These are phyloP conservation scores for Luffia ferchaultella DNA, from an alignment of 2,888 invertebrate species.

Conservation along the genomic window DNA sequence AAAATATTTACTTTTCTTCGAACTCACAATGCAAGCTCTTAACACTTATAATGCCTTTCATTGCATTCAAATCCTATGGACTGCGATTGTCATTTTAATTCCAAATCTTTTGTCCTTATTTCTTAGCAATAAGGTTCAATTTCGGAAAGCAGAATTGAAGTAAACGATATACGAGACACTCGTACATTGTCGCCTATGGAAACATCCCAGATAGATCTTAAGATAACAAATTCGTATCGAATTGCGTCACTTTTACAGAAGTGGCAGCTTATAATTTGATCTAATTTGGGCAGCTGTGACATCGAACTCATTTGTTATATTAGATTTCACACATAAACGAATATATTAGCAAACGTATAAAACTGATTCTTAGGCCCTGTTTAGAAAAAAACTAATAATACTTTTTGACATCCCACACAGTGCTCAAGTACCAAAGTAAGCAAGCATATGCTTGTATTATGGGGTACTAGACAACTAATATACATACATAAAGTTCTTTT, in stretches of 20 bases:
- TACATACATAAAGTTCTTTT: too few species aligned
- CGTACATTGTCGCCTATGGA: slow-evolving; percentile 20
- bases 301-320: too few species aligned
- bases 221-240: slow-evolving; percentile 44
- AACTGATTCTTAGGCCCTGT: too few species aligned
- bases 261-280: slow-evolving; percentile 23
- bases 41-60: slow-evolving; percentile 51
- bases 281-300: slow-evolving; percentile 20
- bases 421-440: too few species aligned
- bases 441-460: too few species aligned
- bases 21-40: slow-evolving; percentile 38
- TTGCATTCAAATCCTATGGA: slow-evolving; percentile 32
- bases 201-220: slow-evolving; percentile 32
- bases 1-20: slow-evolving; percentile 56
- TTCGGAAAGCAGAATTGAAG: background rate
- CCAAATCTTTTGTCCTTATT: slow-evolving; percentile 20
- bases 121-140: background rate
- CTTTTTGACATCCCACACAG: too few species aligned
- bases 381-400: too few species aligned
- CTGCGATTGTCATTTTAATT: slow-evolving; percentile 55
- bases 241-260: slow-evolving; percentile 26
- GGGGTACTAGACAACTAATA: too few species aligned
- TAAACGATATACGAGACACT: slow-evolving; percentile 23
- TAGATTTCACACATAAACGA: too few species aligned
- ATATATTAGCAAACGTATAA: too few species aligned